These are phyloP conservation scores for Vultur gryphus DNA, from an alignment of 2,797 vertebrate genomes.

Conservation along the genomic window DNA sequence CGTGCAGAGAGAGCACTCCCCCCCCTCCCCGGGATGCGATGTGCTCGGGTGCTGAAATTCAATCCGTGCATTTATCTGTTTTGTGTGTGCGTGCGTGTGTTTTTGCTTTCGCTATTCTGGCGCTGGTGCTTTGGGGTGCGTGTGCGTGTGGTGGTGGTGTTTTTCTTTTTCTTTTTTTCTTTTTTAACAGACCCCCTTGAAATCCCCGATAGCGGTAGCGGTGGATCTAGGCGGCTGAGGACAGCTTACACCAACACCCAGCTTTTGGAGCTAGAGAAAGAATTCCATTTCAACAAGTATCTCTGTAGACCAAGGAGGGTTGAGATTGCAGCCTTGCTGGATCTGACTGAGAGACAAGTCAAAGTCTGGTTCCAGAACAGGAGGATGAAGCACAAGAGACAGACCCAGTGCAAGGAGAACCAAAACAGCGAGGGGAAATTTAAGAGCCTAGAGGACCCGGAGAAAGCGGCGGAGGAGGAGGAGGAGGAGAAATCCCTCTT, in stretches of 20 bases:
- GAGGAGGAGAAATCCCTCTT: slow-evolving; percentile 84
- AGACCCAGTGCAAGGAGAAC: slow-evolving; percentile 95
- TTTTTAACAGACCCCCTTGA: slow-evolving; percentile 88
- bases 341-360: slow-evolving; percentile 95
- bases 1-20: not conserved
- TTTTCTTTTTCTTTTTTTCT: not conserved
- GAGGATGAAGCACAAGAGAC: slow-evolving; percentile 97
- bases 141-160: not conserved
- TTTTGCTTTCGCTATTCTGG: not conserved
- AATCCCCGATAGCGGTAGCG: slow-evolving; percentile 83
- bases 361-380: slow-evolving; percentile 99
- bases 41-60: slow-evolving; percentile 61
- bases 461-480: slow-evolving; percentile 80
- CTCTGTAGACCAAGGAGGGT: slow-evolving; percentile 92
- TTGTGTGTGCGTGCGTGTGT: not conserved
- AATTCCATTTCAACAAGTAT: slow-evolving; percentile 99
- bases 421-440: slow-evolving; percentile 86
- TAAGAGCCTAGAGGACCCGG: slow-evolving; percentile 83
- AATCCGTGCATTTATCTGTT: slow-evolving; percentile 68
- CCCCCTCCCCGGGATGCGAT: slow-evolving; percentile 17
- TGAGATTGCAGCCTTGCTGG: slow-evolving; percentile 92
- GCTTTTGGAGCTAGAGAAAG: slow-evolving; percentile 96
- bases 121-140: slow-evolving; percentile 21
- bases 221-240: slow-evolving; percentile 88
- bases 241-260: slow-evolving; percentile 97